phyloP scores from a whole-genome alignment of 1,140 invertebrate genomes.

The Helicoverpa armigera region DNA sequence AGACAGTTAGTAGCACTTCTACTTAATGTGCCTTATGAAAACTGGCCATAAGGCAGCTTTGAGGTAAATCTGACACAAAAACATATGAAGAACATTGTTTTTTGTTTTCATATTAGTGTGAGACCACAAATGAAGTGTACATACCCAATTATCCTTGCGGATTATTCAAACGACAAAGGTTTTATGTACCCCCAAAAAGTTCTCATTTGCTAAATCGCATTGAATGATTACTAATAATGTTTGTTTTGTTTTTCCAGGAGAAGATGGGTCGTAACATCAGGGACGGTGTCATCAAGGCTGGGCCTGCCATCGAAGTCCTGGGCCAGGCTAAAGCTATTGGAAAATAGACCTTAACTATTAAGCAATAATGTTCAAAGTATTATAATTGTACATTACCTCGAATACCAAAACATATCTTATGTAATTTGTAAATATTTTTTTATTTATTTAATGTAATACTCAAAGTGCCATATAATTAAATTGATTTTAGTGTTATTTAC shows the following conservation, averaged over 20 bases:
- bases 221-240: neutral
- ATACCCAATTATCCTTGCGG: no score
- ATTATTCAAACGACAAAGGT: no score
- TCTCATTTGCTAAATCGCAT: no score
- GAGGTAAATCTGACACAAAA: no score
- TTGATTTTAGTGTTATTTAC: neutral
- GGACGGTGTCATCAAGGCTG: slow-evolving; percentile 73
- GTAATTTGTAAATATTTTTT: neutral
- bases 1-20: no score
- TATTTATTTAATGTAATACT: neutral
- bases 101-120: no score
- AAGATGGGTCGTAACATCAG: slow-evolving; percentile 68
- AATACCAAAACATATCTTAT: neutral
- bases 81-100: no score
- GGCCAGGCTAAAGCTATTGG: slow-evolving; percentile 53
- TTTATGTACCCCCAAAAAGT: no score
- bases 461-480: slow-evolving; percentile 4
- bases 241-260: slow-evolving; percentile 70
- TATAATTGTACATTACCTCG: neutral
- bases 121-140: no score
- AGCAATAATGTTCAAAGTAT: neutral
- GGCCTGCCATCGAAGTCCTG: slow-evolving; percentile 64
- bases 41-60: no score
- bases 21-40: no score
- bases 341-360: slow-evolving; percentile 5